Conservation (phyloP, 2,797 vertebrate genomes). For the Manis javanica region DNA sequence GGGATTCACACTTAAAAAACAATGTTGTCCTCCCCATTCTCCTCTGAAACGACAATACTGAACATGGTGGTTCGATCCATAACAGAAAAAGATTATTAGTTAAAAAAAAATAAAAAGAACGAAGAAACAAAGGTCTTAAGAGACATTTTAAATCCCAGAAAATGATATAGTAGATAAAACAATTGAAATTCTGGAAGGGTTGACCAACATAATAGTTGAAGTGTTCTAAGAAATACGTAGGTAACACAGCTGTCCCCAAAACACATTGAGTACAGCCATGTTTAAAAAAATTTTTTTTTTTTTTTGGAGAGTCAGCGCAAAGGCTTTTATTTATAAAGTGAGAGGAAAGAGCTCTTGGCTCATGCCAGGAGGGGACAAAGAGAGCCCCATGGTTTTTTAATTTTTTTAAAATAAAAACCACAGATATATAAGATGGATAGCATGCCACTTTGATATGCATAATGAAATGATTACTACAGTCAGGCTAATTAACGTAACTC, state of each 20-base stretch:
- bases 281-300: neutral
- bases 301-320: no score
- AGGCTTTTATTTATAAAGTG: no score
- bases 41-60: neutral
- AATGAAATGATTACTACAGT: neutral
- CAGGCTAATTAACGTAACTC: neutral
- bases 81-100: neutral
- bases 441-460: neutral
- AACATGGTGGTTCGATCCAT: neutral
- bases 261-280: neutral
- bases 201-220: neutral
- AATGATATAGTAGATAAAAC: neutral
- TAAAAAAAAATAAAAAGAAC: neutral
- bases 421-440: neutral
- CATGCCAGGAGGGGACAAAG: no score
- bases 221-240: neutral
- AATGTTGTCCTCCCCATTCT: neutral
- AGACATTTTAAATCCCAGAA: neutral
- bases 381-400: neutral
- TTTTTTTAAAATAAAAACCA: neutral
- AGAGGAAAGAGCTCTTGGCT: no score
- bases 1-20: neutral
- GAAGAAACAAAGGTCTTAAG: neutral
- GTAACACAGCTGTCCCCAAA: neutral
- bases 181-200: neutral